These are phyloP conservation scores for Ophioderma brevispina DNA, from an alignment of 35 echinoderm and acorn worm species.

Conservation along the genomic window DNA sequence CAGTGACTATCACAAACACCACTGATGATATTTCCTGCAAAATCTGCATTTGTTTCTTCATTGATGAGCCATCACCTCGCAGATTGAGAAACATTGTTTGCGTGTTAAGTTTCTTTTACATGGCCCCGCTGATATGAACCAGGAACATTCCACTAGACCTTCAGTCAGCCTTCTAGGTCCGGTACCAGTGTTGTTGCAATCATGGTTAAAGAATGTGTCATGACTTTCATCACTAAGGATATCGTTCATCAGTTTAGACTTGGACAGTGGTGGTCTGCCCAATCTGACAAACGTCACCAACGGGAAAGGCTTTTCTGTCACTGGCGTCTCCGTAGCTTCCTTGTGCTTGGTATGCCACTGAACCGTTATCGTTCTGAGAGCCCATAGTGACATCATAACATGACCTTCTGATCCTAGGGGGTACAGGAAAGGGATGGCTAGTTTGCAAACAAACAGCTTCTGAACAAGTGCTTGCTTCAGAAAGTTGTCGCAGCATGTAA, in stretches of 20 bases:
- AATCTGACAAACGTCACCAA: conserved; percentile 18
- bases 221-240: background rate
- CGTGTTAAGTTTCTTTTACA: background rate
- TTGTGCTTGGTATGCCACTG: background rate
- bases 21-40: conserved; percentile 31
- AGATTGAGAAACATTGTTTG: conserved; percentile 31
- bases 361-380: conserved; percentile 22
- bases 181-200: conserved; percentile 32
- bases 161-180: background rate
- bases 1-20: background rate
- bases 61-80: conserved; percentile 24
- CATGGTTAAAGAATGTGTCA: conserved; percentile 15
- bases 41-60: conserved; percentile 21
- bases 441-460: conserved; percentile 25
- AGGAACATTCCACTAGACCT: too few relatives aligned
- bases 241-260: conserved; percentile 32
- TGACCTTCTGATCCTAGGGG: background rate
- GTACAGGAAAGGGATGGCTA: conserved; percentile 32
- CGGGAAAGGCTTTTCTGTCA: conserved; percentile 17
- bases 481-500: conserved; percentile 23
- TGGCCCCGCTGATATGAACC: background rate
- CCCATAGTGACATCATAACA: conserved; percentile 24
- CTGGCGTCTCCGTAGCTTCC: background rate
- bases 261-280: conserved; percentile 20
- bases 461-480: conserved; percentile 20